phyloP scores from a whole-genome alignment of 2,113 vertebrate genomes.

The Chamaetylas fuelleborni region DNA sequence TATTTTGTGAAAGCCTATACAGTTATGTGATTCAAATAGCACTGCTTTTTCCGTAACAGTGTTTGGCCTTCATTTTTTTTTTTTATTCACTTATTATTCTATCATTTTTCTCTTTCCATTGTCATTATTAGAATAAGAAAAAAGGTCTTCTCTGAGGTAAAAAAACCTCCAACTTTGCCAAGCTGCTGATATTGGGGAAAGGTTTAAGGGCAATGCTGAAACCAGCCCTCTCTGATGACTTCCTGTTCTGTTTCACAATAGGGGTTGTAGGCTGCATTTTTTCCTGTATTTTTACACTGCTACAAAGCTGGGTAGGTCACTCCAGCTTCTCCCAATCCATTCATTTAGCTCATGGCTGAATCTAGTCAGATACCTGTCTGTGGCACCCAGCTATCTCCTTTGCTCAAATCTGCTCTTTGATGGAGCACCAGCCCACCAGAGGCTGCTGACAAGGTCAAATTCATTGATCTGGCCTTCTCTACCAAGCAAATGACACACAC shows the following conservation, averaged over 20 bases:
- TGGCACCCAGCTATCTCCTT: background rate
- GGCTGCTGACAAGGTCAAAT: background rate
- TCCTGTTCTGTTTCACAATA: background rate
- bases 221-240: background rate
- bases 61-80: background rate
- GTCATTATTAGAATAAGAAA: background rate
- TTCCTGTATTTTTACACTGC: background rate
- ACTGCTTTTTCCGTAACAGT: background rate
- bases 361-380: background rate
- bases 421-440: background rate
- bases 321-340: background rate
- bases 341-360: background rate
- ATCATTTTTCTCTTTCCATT: background rate
- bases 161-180: background rate
- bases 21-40: background rate
- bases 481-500: background rate
- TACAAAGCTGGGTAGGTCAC: background rate
- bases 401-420: background rate
- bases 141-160: background rate
- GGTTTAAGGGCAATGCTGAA: background rate
- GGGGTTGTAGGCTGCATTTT: background rate
- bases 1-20: background rate
- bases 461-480: background rate
- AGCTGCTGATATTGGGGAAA: background rate
- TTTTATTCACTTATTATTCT: background rate